Base-by-base conservation (phyloP, 2,888 invertebrate species). In the Formica aserva region DNA sequence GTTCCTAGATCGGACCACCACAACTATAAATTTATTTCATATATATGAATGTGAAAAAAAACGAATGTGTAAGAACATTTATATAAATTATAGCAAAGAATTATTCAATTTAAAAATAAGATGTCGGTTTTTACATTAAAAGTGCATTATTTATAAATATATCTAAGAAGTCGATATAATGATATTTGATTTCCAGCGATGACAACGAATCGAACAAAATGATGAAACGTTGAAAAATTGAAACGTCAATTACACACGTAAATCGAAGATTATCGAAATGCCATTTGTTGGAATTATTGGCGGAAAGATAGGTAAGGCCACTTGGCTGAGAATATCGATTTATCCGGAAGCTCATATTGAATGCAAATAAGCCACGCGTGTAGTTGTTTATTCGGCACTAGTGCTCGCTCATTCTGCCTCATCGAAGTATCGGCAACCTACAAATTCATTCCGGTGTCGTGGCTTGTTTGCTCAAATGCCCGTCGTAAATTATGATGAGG, bases 351-450 rank as follows among this genome's bases (percentile, higher is more conserved):
- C 85, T 90, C 89, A 85, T 91, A 86, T 82, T 82, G 85, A 88
- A 89, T 88, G 89, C 85, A 87, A 90, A 91, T 90, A 90, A 89
- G 80, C 84, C 63, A 72, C 80, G 83, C 74, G 83, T 84, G 85
- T 62, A 87, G 85, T 89, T 89, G 89, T 89, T 89, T 90, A 89
- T 89, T 87, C 85, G 89, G 78, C 83, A 81, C 82, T 85, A 82
- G 82, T 41, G 85, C 66, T 83, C 85, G 83, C 87, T 89, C 83
- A 85, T 87, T 85, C 82, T 74, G 45, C 29, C 83, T 74, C 71
- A 76, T 80, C 83, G 75, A 82, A 80, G 80, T 76, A 72, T 62
- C 66, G 71, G 35, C 69, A 65, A 75, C 74, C 82, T 83, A 85
- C 85, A 82, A 86, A 89, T 89, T 90, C 87, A 87, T 90, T 71